These are phyloP conservation scores for Panagrolaimus sp. DNA, from an alignment of 1,140 invertebrate species.

Conservation along the genomic window DNA sequence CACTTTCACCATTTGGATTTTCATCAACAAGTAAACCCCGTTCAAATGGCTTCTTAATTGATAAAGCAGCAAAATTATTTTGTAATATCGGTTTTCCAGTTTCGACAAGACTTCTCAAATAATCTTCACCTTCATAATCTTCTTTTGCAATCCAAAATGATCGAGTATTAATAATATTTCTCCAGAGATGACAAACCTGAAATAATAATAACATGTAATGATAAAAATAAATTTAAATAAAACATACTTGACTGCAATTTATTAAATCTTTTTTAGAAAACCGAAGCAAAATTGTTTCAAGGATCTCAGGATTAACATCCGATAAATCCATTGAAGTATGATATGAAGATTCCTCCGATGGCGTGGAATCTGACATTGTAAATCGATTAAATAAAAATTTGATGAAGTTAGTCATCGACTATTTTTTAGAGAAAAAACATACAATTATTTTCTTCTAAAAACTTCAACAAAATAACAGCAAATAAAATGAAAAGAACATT, in stretches of 20 bases:
- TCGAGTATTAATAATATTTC: neutral
- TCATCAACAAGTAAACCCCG: neutral
- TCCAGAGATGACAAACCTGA: neutral
- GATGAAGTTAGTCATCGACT: no score
- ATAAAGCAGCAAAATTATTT: no score
- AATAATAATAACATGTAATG: no score
- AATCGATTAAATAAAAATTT: no score
- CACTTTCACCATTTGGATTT: neutral
- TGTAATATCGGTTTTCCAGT: no score
- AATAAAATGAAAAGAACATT: no score
- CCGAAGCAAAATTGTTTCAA: neutral
- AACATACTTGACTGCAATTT: neutral
- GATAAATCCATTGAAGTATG: neutral
- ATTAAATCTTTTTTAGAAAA: neutral
- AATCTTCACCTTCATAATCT: slow-evolving; percentile 5
- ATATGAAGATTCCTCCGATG: no score
- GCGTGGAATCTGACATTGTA: no score
- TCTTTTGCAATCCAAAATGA: slow-evolving; percentile 12
- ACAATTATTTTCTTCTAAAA: no score
- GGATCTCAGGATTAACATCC: neutral
- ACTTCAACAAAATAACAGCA: no score
- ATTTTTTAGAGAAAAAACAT: no score
- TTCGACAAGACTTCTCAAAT: neutral
- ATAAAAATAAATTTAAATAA: no score
- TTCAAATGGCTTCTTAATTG: neutral